Conservation (phyloP, 2,113 vertebrate species). For the Prietella phreatophila region DNA sequence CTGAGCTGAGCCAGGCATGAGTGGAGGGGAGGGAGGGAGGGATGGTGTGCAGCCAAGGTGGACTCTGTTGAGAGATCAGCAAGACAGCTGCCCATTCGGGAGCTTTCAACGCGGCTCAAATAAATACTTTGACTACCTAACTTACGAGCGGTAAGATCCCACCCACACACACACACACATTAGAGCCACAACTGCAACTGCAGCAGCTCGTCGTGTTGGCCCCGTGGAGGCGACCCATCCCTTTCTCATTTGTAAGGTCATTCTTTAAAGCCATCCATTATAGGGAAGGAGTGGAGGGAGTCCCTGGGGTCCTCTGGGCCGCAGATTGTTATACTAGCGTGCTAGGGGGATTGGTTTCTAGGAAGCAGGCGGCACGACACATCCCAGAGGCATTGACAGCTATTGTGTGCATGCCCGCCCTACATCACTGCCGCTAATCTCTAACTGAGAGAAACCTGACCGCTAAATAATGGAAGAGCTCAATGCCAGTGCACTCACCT, state of each 20-base stretch:
- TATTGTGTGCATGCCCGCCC: conserved; percentile 51
- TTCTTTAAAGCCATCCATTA: conserved; percentile 49
- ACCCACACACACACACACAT: conserved; percentile 12
- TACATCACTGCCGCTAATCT: conserved; percentile 52
- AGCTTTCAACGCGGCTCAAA: conserved; percentile 50
- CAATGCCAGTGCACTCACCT: conserved; percentile 41
- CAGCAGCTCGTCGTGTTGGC: conserved; percentile 19
- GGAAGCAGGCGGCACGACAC: conserved; percentile 43
- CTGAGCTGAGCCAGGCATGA: conserved; percentile 36
- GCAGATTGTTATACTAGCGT: conserved; percentile 44
- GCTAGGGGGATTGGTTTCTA: conserved; percentile 46
- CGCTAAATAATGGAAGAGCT: conserved; percentile 52
- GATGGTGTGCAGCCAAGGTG: conserved; percentile 32
- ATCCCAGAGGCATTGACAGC: conserved; percentile 48
- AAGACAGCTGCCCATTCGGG: conserved; percentile 51
- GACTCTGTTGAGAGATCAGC: conserved; percentile 47
- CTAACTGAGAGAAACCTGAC: conserved; percentile 52
- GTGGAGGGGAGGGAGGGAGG: conserved; percentile 14
- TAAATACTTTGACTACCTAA: conserved; percentile 49
- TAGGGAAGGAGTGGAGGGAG: conserved; percentile 33
- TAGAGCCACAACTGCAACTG: conserved; percentile 31
- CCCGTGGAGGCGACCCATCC: conserved; percentile 21
- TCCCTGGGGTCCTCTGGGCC: conserved; percentile 31
- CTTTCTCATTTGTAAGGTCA: conserved; percentile 46
- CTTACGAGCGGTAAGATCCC: conserved; percentile 37